Evolutionary conservation across 2,113 vertebrate genomes (phyloP).

Genomic region (Lepidothrix coronata): DNA sequence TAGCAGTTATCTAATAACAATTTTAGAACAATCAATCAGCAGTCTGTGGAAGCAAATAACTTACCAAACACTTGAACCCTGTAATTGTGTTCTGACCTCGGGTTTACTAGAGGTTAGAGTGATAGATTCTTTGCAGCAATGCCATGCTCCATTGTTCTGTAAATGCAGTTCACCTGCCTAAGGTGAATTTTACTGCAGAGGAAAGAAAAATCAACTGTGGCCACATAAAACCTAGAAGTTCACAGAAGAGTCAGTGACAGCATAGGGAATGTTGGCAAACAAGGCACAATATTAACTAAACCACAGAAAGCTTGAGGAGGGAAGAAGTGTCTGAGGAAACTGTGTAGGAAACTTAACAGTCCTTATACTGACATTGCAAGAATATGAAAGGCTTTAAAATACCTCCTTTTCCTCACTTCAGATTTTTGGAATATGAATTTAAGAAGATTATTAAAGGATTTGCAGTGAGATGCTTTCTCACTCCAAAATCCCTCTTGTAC

Average conservation of each 20-base stretch:
- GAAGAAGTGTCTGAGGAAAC: background rate
- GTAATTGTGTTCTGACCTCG: slow-evolving; percentile 63
- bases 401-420: slow-evolving; percentile 27
- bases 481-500: slow-evolving; percentile 39
- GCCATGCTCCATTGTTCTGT: background rate
- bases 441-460: slow-evolving; percentile 50
- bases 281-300: background rate
- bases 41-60: slow-evolving; percentile 46
- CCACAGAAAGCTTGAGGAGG: background rate
- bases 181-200: slow-evolving; percentile 1
- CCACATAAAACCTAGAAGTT: background rate
- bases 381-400: slow-evolving; percentile 48
- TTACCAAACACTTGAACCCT: slow-evolving; percentile 60
- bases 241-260: background rate
- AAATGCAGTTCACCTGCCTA: slow-evolving; percentile 26
- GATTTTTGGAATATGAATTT: slow-evolving; percentile 32
- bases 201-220: background rate
- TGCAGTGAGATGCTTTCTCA: slow-evolving; percentile 29
- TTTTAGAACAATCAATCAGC: slow-evolving; percentile 48
- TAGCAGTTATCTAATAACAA: slow-evolving; percentile 31
- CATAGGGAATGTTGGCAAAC: background rate
- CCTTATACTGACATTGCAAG: slow-evolving; percentile 16
- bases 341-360: background rate
- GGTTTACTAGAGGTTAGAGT: slow-evolving; percentile 26
- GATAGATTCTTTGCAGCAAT: slow-evolving; percentile 15